These are phyloP conservation scores for Trichacis sp. DNA, from an alignment of 2,888 invertebrate genomes.

Conservation along the genomic window DNA sequence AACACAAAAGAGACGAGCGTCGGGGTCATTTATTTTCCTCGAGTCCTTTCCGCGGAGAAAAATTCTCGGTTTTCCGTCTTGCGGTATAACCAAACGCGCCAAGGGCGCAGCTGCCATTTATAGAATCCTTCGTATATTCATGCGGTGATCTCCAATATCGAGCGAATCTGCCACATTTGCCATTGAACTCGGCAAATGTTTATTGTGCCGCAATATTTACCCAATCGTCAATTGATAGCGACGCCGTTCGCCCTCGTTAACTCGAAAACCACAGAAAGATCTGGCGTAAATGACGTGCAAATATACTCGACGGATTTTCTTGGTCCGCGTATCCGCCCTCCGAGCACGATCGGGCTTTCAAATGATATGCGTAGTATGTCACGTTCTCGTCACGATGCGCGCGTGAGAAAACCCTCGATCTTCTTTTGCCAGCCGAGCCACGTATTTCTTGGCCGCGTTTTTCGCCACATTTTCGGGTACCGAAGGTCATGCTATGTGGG, in stretches of 20 bases:
- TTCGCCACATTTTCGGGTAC: not conserved
- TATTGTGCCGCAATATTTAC: conserved; percentile 17
- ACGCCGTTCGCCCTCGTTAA: conserved; percentile 10
- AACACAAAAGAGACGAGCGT: not conserved
- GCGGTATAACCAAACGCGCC: not conserved
- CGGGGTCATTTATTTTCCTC: not conserved
- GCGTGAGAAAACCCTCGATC: not conserved
- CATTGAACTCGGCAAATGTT: conserved; percentile 13
- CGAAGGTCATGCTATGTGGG: too few species aligned
- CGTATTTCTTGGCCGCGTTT: not conserved
- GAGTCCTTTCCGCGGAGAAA: not conserved
- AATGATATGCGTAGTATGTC: not conserved
- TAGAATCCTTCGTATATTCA: conserved; percentile 27
- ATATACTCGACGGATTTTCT: not conserved
- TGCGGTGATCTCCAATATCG: conserved; percentile 10
- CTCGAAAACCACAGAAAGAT: conserved; percentile 1
- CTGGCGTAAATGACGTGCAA: conserved; percentile 2
- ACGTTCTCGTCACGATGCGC: not conserved
- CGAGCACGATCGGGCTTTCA: not conserved
- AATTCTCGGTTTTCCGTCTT: not conserved
- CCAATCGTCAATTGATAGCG: conserved; percentile 11
- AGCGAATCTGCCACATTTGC: conserved; percentile 14
- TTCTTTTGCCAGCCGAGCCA: not conserved
- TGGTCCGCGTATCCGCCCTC: not conserved
- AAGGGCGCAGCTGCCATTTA: conserved; percentile 10